Conservation (phyloP, 2,797 vertebrate genomes). For the Parauchenoglanis punctatus region DNA sequence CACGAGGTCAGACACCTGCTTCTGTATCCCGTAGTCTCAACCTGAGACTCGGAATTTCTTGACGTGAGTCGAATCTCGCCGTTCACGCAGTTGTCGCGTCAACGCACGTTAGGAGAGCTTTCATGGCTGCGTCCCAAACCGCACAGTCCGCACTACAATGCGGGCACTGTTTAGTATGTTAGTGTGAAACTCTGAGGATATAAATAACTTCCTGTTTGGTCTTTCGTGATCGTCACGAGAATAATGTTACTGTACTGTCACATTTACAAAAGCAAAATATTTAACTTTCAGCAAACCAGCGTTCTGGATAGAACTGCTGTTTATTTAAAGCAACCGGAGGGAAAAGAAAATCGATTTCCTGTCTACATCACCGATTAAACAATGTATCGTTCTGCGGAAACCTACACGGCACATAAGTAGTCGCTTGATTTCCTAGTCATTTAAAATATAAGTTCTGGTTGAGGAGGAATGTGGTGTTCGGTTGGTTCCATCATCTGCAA, state of each 20-base stretch:
- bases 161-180: background rate
- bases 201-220: background rate
- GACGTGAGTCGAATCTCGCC: background rate
- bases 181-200: background rate
- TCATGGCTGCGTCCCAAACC: background rate
- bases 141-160: background rate
- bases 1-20: constrained; percentile 78
- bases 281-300: background rate
- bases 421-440: too few species aligned
- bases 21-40: background rate
- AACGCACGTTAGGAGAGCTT: too few species aligned
- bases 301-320: too few species aligned
- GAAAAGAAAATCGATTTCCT: too few species aligned
- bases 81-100: background rate
- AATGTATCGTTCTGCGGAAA: background rate
- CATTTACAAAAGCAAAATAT: background rate
- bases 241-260: background rate
- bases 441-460: background rate
- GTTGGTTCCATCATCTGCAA: background rate
- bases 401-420: too few species aligned
- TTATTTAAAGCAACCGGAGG: too few species aligned
- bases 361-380: too few species aligned
- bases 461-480: background rate
- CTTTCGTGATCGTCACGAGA: background rate
- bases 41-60: background rate